A percentile compares a stretch with the other conserved stretches of the same genome.
Conservation (phyloP, 2,113 vertebrate species). For the Thamnaconus septentrionalis region DNA sequence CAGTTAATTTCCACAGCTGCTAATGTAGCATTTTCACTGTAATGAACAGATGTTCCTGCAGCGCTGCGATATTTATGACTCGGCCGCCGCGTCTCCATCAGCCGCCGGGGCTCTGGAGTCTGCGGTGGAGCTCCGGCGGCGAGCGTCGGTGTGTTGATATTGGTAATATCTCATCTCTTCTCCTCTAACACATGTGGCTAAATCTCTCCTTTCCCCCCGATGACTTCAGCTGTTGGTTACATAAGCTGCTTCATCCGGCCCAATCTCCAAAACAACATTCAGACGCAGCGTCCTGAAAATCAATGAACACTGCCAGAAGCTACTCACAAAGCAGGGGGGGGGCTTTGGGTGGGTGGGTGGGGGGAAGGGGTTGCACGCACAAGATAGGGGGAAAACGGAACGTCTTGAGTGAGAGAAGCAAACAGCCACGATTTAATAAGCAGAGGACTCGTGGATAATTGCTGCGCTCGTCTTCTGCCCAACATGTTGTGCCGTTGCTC, state of each 20-base stretch:
- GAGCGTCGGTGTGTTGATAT: constrained; percentile 51
- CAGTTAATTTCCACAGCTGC: constrained; percentile 36
- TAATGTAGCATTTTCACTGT: constrained; percentile 37
- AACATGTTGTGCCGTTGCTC: too few species aligned
- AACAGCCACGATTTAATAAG: too few species aligned
- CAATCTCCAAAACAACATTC: constrained; percentile 56
- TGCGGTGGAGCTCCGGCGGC: constrained; percentile 39
- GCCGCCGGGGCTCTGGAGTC: constrained; percentile 31
- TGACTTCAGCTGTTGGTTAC: constrained; percentile 53
- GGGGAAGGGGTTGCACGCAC: too few species aligned
- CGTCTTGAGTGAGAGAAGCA: too few species aligned
- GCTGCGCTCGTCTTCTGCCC: too few species aligned
- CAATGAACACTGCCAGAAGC: constrained; percentile 47
- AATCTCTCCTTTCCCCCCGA: constrained; percentile 43
- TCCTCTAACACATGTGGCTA: constrained; percentile 32
- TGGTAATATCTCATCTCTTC: constrained; percentile 50
- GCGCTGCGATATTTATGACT: constrained; percentile 50
- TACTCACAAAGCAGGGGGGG: constrained; percentile 24
- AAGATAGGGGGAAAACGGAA: not conserved
- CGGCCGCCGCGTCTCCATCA: constrained; percentile 28
- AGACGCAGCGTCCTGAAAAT: constrained; percentile 36
- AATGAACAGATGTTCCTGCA: constrained; percentile 65
- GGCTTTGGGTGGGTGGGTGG: too few species aligned
- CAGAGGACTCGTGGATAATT: too few species aligned
- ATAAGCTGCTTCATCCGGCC: constrained; percentile 57